Evolutionary conservation across 2,797 vertebrate species (phyloP).

Genomic region (Podarcis lilfordi): DNA sequence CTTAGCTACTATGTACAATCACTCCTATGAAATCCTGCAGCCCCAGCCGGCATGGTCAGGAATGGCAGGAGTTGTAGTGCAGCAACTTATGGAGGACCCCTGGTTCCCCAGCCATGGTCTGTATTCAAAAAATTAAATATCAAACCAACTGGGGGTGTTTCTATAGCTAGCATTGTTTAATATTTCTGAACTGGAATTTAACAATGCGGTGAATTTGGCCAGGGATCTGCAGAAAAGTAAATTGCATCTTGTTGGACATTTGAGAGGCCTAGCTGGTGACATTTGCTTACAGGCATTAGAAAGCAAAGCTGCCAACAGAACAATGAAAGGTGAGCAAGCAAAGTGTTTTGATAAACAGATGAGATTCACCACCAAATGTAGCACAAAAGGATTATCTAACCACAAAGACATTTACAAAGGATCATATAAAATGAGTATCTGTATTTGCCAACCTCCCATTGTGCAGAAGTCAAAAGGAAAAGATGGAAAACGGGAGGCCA

Average conservation of each 20-base stretch:
- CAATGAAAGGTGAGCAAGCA: background rate
- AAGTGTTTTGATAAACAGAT: background rate
- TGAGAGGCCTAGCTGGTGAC: background rate
- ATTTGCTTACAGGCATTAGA: background rate
- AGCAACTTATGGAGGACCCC: background rate
- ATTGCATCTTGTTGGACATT: background rate
- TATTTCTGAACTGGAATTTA: background rate
- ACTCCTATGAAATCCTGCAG: background rate
- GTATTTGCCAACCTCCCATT: background rate
- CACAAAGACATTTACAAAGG: background rate
- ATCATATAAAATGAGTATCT: constrained; percentile 1
- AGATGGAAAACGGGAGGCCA: background rate
- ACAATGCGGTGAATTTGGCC: background rate
- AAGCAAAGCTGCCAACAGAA: background rate
- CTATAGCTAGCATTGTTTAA: background rate
- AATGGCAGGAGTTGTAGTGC: background rate
- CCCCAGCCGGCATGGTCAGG: background rate
- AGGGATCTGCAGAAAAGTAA: background rate
- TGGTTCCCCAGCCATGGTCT: background rate
- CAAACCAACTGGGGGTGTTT: background rate
- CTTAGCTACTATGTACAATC: background rate
- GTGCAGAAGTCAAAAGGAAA: background rate
- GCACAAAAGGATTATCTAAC: background rate
- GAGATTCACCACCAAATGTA: background rate
- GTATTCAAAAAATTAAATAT: background rate